Conservation (phyloP, 2,113 vertebrate genomes). For the Cyrtonyx montezumae region DNA sequence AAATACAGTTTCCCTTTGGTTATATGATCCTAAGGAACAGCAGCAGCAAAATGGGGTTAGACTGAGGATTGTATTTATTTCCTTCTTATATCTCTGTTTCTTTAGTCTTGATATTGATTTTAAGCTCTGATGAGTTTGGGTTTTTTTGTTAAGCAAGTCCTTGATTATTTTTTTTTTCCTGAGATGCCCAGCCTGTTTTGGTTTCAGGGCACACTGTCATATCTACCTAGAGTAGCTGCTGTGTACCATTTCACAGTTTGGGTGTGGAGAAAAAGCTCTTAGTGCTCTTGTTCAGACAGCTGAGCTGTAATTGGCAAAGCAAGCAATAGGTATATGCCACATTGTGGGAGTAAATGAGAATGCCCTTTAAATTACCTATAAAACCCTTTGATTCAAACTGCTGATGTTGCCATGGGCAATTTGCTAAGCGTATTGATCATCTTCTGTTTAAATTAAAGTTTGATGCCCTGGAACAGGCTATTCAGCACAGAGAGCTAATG, state of each 20-base stretch:
- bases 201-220: background rate
- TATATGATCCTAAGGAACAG: background rate
- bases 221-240: background rate
- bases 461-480: slow-evolving; percentile 83
- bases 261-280: background rate
- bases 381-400: slow-evolving; percentile 80
- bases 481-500: slow-evolving; percentile 70
- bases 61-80: background rate
- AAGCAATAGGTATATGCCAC: slow-evolving; percentile 39
- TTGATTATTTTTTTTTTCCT: background rate
- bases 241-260: background rate
- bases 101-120: background rate
- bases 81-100: background rate
- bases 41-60: background rate
- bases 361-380: slow-evolving; percentile 81
- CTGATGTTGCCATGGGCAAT: slow-evolving; percentile 80
- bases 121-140: background rate
- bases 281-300: background rate
- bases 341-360: slow-evolving; percentile 66
- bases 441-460: slow-evolving; percentile 86
- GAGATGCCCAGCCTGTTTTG: slow-evolving; percentile 22
- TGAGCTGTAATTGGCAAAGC: slow-evolving; percentile 21
- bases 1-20: background rate
- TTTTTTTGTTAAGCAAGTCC: background rate
- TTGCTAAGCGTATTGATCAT: slow-evolving; percentile 85